phyloP scores from a whole-genome alignment of 1,140 invertebrate genomes.

The Brachionus paranguensis region DNA sequence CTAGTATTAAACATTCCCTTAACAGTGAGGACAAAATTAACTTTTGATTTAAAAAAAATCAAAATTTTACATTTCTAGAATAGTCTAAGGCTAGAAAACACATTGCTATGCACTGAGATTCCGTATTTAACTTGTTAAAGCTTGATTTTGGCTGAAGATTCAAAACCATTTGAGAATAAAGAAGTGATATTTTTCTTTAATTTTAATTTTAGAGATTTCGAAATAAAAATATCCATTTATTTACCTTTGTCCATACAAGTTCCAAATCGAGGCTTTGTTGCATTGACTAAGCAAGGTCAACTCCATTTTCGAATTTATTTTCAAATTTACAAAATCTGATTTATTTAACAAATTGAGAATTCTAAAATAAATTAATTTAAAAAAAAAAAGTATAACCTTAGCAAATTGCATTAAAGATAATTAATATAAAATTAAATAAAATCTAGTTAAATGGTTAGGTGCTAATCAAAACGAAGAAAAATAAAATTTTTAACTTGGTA shows the following conservation, averaged over 20 bases:
- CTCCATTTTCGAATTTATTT: conserved; percentile 39
- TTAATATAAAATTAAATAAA: too few species aligned
- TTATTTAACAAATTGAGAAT: conserved; percentile 35
- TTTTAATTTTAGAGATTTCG: background rate
- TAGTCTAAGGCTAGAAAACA: conserved; percentile 8
- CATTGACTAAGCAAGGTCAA: conserved; percentile 16
- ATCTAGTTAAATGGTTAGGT: too few species aligned
- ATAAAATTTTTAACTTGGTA: too few species aligned
- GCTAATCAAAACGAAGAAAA: too few species aligned
- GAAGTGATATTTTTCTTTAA: conserved; percentile 1
- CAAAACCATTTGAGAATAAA: conserved; percentile 28
- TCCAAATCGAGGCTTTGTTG: conserved; percentile 32
- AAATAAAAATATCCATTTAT: background rate
- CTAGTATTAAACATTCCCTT: conserved; percentile 11
- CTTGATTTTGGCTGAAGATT: conserved; percentile 5
- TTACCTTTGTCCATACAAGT: conserved; percentile 36
- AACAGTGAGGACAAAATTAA: background rate
- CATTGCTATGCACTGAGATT: conserved; percentile 38
- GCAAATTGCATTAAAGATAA: too few species aligned
- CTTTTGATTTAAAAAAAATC: background rate
- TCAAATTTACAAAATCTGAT: conserved; percentile 36
- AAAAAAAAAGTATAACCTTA: too few species aligned
- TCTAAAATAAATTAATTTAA: background rate
- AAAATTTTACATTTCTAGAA: background rate
- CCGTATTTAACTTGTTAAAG: conserved; percentile 15